These are phyloP conservation scores for Parnassius orleans DNA, from an alignment of 2,888 invertebrate genomes.

Conservation along the genomic window DNA sequence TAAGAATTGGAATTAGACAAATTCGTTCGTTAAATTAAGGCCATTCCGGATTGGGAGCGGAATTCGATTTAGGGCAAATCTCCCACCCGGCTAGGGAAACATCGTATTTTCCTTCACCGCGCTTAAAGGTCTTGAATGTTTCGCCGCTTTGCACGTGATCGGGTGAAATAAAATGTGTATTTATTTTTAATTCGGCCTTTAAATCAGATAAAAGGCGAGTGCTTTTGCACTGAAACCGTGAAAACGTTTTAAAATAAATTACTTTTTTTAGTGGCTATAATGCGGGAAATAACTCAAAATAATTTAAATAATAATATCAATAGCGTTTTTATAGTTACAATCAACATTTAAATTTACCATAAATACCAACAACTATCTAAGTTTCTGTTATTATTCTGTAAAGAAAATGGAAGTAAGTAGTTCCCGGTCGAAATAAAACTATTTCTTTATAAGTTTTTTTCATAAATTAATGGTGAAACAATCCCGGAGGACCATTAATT, in stretches of 20 bases:
- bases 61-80: slow-evolving; percentile 78
- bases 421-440: too few species aligned
- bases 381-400: too few species aligned
- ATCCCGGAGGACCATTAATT: too few species aligned
- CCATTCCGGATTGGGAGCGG: slow-evolving; percentile 62
- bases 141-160: slow-evolving; percentile 63
- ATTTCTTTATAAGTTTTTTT: too few species aligned
- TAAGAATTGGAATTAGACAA: slow-evolving; percentile 79
- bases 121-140: slow-evolving; percentile 51
- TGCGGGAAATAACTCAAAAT: neutral
- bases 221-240: slow-evolving; percentile 4
- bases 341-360: neutral
- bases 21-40: slow-evolving; percentile 79
- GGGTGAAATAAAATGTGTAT: slow-evolving; percentile 71
- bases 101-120: slow-evolving; percentile 58
- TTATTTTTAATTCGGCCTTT: slow-evolving; percentile 77
- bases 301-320: neutral
- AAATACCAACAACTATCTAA: too few species aligned
- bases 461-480: too few species aligned
- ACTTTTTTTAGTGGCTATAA: neutral
- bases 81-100: slow-evolving; percentile 56
- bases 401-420: too few species aligned
- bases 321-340: neutral
- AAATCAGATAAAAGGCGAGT: slow-evolving; percentile 51
- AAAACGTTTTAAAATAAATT: slow-evolving; percentile 6